A percentile compares a stretch with the other conserved stretches of the same genome.
These are phyloP conservation scores for Carassius auratus DNA, from an alignment of 2,113 vertebrate genomes.

Conservation along the genomic window DNA sequence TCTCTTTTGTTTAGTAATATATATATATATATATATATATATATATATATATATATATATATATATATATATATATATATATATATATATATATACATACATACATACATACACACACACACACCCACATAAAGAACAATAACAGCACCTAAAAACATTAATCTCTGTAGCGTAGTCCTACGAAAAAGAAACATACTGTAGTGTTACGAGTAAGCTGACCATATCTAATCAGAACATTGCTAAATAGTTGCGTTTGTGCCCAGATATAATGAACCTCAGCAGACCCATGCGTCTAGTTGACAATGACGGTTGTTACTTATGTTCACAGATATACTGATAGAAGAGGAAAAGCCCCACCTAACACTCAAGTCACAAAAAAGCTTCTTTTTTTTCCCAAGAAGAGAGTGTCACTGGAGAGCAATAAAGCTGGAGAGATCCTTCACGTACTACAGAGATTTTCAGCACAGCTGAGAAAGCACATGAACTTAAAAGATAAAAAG, in stretches of 20 bases:
- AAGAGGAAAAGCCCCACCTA: constrained; percentile 84
- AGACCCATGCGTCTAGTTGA: constrained; percentile 55
- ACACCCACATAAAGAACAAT: constrained; percentile 78
- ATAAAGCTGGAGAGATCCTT: constrained; percentile 62
- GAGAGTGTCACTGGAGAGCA: constrained; percentile 61
- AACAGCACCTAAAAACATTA: constrained; percentile 88
- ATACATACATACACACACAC: too few relatives aligned
- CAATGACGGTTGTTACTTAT: constrained; percentile 78
- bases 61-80: constrained; percentile 49
- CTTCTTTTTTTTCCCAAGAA: constrained; percentile 51
- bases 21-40: constrained; percentile 61
- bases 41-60: too few relatives aligned
- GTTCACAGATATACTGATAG: constrained; percentile 74
- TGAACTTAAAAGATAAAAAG: constrained; percentile 79
- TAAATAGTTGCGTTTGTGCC: constrained; percentile 84
- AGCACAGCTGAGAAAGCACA: constrained; percentile 75
- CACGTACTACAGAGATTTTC: constrained; percentile 57
- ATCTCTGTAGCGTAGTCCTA: constrained; percentile 86
- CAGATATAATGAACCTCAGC: constrained; percentile 71
- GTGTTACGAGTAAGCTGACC: constrained; percentile 78
- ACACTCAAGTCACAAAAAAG: constrained; percentile 85
- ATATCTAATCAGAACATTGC: constrained; percentile 83
- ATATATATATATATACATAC: constrained; percentile 59
- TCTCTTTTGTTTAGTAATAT: constrained; percentile 51
- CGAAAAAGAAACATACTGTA: constrained; percentile 81